Evolutionary conservation across 2,888 invertebrate species (phyloP), one percentile per base, ranked within the genome.

Genomic region (Pollenia angustigena): DNA sequence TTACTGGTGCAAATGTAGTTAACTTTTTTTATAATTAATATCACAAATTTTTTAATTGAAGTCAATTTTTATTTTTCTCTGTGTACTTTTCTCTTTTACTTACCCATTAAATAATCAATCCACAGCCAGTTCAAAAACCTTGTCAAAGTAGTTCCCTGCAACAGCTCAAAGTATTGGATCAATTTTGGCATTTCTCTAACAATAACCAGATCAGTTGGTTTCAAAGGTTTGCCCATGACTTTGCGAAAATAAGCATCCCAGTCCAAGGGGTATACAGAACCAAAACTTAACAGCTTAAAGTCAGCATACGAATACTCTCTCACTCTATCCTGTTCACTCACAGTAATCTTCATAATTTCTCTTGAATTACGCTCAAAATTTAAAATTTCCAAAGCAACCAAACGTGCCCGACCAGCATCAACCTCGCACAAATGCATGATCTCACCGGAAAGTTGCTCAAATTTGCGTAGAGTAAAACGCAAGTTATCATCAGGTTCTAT

Each of bases 41-140:
- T 23, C 1, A 2, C 23, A 23, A 23, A 23, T 23, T 23, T 23
- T 23, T 23, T 23, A 23, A 23, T 2, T 23, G 23, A 23, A 23
- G 2, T 2, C 23, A 12, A 18, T 7, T 58, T 58, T 23, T 11
- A 56, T 23, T 58, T 4, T 58, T 14, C 6, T 14, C n/a, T 23
- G 23, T 23, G 23, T 23, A 42, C 18, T 11, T 18, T 23, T 14
- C 8, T 12, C 8, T 4, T 42, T 14, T 0, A 89, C 91, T 83
- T 71, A 92, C 92, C 92, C 89, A 92, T 90, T 10, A 93, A 87
- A 82, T 93, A 93, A 58, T 93, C 91, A 10, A 90, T 91, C 92
- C 92, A 93, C 11, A 93, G 88, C 91, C 92, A 93, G 81, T 93
- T 93, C 0, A 91, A 89, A 69, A 93, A 83, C 0, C 92, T 90